Base-by-base conservation (phyloP, 2,888 invertebrate species). In the Leucophenga maculata region DNA sequence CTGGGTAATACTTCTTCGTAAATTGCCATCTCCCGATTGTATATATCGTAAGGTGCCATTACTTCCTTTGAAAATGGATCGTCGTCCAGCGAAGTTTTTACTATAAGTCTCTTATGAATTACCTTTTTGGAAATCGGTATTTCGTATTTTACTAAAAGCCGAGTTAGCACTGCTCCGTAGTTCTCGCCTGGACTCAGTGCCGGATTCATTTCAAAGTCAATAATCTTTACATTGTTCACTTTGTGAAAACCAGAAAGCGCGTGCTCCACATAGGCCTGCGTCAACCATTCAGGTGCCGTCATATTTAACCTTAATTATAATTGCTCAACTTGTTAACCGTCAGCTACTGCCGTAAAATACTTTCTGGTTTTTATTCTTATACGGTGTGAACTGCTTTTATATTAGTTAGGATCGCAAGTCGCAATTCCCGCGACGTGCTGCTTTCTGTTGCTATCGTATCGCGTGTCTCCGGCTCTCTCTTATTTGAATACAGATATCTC, bases 111-210 rank as follows among this genome's bases (percentile, higher is more conserved):
- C 66, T 70, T 72, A 8, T 64, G 18, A n/a, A 32, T 52, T 11
- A 66, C 69, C 52, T 76, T 72, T 4, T 69, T 31, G 1, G 65
- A 55, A n/a, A 65, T 60, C 0, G 73, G 70, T 0, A 77, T 72
- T 4, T 65, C 71, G 50, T 84, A 87, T 1, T 69, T 18, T 2
- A 83, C 79, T 20, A 74, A 69, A 1, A 80, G 75, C 22, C 86
- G 77, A 0, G 79, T 85, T 71, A 88, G 69, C 3, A 86, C 75
- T 6, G 87, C 86, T 3, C 85, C 87, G 68, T 77, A 88, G 64
- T 88, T 88, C 69, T 88, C 88, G 1, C 88, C 88, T 39, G 87
- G 86, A 1, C 78, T 83, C 44, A 84, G 69, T 1, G 88, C 88
- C 1, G 83, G 79, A 66, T 77, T 77, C 4, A 79, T 65, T 20